Evolutionary conservation across 2,888 invertebrate species (phyloP), one percentile per base, ranked within the genome.

Genomic region (Drosophila mulleri): DNA sequence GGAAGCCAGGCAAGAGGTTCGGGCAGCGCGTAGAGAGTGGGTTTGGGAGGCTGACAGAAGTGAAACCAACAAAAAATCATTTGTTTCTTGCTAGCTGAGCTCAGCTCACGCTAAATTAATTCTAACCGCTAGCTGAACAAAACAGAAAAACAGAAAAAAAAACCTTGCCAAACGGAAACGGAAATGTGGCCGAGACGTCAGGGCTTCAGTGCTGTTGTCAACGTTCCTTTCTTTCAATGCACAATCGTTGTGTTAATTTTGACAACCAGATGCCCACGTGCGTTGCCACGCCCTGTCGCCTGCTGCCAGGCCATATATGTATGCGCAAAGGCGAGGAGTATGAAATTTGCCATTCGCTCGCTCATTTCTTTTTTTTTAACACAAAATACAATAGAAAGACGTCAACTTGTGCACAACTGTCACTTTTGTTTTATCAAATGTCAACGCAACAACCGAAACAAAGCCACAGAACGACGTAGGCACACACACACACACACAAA

Each of bases 371-470:
- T 71, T 71, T 59, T 29, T 71, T 59, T 29, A 67, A 61, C 56
- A 63, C 52, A 73, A 70, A 61, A 77, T 65, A 73, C 75, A 87
- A 81, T 75, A 88, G 85, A 88, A 87, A 80, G 88, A 82, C 82
- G 77, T 88, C 88, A 83, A 80, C 80, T 87, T 88, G 78, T 78
- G 82, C 80, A 72, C 87, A 88, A 88, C 83, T 88, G 88, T 89
- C 88, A 89, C 89, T 88, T 89, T 89, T 88, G 82, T 88, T 89
- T 89, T 88, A 79, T 89, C 88, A 88, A 87, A 89, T 88, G 89
- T 85, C 88, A 88, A 77, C 87, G 89, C 80, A 87, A 78, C 80
- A 87, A 87, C 89, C 87, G 87, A 89, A 87, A 88, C 88, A 89
- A 88, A 88, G 82, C 85, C 88, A 75, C 85, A 83, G 83, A 88